Conservation (phyloP, 2,888 invertebrate species). For the Listrodromus nycthemerus region DNA sequence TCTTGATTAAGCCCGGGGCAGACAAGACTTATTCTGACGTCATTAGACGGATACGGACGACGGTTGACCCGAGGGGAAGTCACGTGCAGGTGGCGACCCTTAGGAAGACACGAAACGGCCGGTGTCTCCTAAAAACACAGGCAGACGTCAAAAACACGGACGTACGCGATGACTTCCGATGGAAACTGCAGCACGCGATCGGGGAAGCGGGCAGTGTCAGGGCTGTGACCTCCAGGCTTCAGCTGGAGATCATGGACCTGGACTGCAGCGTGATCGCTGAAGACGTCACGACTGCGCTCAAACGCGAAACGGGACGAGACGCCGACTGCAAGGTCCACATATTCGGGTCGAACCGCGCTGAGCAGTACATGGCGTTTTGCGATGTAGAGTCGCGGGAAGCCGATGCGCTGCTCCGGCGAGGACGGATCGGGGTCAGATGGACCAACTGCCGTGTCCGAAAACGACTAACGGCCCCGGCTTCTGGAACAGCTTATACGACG, state of each 20-base stretch:
- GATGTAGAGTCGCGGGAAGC: slow-evolving; percentile 50
- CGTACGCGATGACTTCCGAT: too few relatives aligned
- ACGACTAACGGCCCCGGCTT: slow-evolving; percentile 14
- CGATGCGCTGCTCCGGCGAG: slow-evolving; percentile 37
- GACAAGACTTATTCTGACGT: slow-evolving; percentile 42
- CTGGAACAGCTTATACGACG: too few relatives aligned
- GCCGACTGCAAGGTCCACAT: too few relatives aligned
- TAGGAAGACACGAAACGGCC: slow-evolving; percentile 57
- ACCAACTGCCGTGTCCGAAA: slow-evolving; percentile 26
- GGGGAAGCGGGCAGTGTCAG: too few relatives aligned
- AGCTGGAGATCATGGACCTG: too few relatives aligned
- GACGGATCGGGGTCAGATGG: slow-evolving; percentile 46
- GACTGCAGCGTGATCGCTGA: too few relatives aligned
- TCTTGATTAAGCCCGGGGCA: slow-evolving; percentile 41
- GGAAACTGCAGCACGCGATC: too few relatives aligned
- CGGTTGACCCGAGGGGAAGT: too few relatives aligned
- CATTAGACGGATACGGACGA: slow-evolving; percentile 44
- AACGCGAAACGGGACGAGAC: slow-evolving; percentile 35
- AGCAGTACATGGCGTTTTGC: slow-evolving; percentile 49
- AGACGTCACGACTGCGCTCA: too few relatives aligned
- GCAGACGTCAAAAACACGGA: slow-evolving; percentile 34
- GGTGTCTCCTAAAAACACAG: slow-evolving; percentile 42
- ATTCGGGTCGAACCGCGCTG: too few relatives aligned
- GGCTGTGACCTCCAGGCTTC: too few relatives aligned
- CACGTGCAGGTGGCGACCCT: too few relatives aligned